These are phyloP conservation scores for Crypturellus undulatus DNA, from an alignment of 2,113 vertebrate genomes.

Conservation along the genomic window DNA sequence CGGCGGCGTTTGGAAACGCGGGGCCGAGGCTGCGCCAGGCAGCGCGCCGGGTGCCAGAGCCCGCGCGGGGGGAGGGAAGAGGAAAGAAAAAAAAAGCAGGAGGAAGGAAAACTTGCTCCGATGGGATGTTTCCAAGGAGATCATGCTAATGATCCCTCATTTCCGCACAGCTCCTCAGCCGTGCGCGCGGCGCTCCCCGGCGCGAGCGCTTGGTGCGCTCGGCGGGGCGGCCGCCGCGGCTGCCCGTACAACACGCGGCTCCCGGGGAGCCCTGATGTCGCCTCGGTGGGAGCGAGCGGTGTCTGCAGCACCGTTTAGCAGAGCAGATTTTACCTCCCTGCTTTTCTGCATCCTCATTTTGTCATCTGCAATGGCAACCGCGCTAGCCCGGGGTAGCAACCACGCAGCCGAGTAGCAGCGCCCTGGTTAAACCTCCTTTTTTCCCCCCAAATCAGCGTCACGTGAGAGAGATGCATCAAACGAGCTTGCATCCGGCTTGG, in stretches of 20 bases:
- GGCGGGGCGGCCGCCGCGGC: neutral
- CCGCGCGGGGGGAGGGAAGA: conserved; percentile 3
- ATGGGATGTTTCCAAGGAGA: conserved; percentile 69
- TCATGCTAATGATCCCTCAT: conserved; percentile 51
- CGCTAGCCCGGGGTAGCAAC: fast-evolving
- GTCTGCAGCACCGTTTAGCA: neutral
- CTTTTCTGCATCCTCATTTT: fast-evolving
- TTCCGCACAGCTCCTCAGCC: conserved; percentile 34
- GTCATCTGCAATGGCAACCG: fast-evolving
- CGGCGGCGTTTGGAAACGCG: conserved; percentile 54
- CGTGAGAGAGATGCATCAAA: fast-evolving
- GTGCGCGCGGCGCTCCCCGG: neutral
- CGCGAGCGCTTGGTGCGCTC: fast-evolving
- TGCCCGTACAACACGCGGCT: neutral
- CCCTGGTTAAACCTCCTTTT: neutral
- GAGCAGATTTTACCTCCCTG: neutral
- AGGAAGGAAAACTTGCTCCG: conserved; percentile 29
- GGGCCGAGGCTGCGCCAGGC: conserved; percentile 36
- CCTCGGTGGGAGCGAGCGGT: neutral
- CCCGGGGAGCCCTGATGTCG: neutral
- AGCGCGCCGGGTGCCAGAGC: conserved; percentile 45
- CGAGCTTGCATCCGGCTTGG: neutral
- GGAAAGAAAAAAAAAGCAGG: conserved; percentile 16
- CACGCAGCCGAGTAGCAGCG: fast-evolving
- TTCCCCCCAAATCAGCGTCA: fast-evolving